phyloP scores from a whole-genome alignment of 2,797 vertebrate genomes.

The Sebastes minor region DNA sequence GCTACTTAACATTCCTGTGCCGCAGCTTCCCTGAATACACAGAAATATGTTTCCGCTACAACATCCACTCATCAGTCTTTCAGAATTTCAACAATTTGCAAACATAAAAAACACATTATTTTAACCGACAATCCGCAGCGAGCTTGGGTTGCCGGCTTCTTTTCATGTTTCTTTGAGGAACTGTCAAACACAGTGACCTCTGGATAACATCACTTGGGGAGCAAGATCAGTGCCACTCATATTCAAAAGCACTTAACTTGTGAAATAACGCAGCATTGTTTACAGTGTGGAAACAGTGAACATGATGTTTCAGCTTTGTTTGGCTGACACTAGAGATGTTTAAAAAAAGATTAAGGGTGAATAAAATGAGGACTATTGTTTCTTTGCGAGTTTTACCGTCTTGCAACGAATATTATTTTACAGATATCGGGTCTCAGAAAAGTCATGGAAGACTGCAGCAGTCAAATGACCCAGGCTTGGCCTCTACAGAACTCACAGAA shows the following conservation, averaged over 20 bases:
- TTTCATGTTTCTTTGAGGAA: constrained; percentile 1
- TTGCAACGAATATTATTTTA: not conserved
- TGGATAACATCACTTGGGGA: constrained; percentile 8
- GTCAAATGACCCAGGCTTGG: not conserved
- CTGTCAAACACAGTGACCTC: constrained; percentile 10
- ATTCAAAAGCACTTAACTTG: not conserved
- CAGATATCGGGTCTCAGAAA: not conserved
- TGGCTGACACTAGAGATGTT: not conserved
- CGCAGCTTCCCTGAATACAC: not conserved
- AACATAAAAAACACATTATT: not conserved
- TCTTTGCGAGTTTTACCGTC: not conserved
- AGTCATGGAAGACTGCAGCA: not conserved
- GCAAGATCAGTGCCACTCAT: not conserved
- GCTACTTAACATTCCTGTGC: constrained; percentile 1
- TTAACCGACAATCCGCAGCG: not conserved
- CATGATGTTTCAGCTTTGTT: not conserved
- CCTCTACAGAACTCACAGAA: not conserved
- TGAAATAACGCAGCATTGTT: constrained; percentile 7
- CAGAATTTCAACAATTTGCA: not conserved
- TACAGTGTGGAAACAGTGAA: not conserved
- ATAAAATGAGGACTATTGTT: not conserved
- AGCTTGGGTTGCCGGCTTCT: not conserved
- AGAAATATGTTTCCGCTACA: not conserved
- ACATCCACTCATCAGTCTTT: not conserved
- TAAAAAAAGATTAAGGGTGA: not conserved